Percentiles rank a stretch among this genome's conserved stretches.
phyloP scores from a whole-genome alignment of 1,140 invertebrate species.

The Drosophila pruinosa region DNA sequence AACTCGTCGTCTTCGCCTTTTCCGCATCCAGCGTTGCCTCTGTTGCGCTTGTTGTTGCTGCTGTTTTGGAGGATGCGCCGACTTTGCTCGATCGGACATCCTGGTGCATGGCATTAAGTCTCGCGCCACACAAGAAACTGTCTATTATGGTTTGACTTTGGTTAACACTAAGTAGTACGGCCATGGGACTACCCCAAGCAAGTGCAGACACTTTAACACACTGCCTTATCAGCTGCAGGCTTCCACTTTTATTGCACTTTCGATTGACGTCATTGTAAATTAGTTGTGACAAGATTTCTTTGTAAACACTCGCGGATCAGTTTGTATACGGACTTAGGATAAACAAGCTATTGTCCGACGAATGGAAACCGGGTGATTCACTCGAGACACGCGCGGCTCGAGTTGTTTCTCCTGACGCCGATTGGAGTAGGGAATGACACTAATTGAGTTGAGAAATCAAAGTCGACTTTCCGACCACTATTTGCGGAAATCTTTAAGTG shows the following conservation, averaged over 20 bases:
- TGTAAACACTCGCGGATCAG: background rate
- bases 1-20: background rate
- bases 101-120: conserved; percentile 71
- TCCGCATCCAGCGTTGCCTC: conserved; percentile 51
- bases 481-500: conserved; percentile 8
- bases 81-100: conserved; percentile 52
- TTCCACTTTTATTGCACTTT: background rate
- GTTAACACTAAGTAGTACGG: conserved; percentile 10
- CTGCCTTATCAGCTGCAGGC: background rate
- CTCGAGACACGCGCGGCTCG: background rate
- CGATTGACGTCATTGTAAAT: conserved; percentile 12
- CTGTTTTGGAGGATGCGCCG: conserved; percentile 27
- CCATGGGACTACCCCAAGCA: conserved; percentile 25
- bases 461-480: background rate
- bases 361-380: background rate
- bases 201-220: background rate
- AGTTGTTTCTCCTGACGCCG: background rate
- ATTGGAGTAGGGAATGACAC: background rate
- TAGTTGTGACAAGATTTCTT: background rate
- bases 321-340: background rate
- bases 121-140: conserved; percentile 12
- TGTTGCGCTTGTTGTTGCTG: conserved; percentile 7
- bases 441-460: background rate
- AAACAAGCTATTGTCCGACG: background rate
- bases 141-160: conserved; percentile 11